Evolutionary conservation across 2,888 invertebrate species (phyloP), one percentile per base, ranked within the genome.

Genomic region (Ennomos fuscantarius): DNA sequence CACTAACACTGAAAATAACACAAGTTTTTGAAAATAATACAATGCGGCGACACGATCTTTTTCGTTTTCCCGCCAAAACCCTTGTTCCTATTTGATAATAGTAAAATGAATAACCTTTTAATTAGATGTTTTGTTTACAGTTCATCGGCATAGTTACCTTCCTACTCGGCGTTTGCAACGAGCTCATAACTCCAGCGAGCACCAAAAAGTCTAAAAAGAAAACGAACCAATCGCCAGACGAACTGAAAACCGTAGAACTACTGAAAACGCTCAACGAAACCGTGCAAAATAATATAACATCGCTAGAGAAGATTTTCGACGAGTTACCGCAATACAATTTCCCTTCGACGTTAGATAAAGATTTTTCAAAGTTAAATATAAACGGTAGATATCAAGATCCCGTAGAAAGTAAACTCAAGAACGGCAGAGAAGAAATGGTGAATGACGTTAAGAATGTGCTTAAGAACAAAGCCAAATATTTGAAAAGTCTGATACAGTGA

Each of bases 151-250:
- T 94, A 67, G 80, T 93, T 31, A 91, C 93, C 15, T 90, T 93
- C 58, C 77, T 95, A 2, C 89, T 93, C 53, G 93, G 94, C 53
- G 87, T 93, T 1, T 93, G 93, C 80, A 87, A 89, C 73, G 93
- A 94, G 55, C 64, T 94, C 15, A 78, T 89, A 24, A 86, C 92
- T 40, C 93, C 93, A 41, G 70, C 93, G 44, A 87, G 86, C 78
- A 71, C 85, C 36, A 94, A 93, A 72, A 94, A 94, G 69, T 88
- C 92, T 0, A 94, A 94, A 71, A 94, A 94, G 81, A 94, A 94
- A 50, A 74, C 82, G 1, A 89, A 81, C 55, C 86, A 89, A 1
- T 89, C 91, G 0, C 87, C 89, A 0, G 92, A 92, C 60, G 91
- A 92, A 40, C 67, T 86, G 0, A 78, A 87, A 63, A 88, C 86